Conservation (phyloP, 2,888 invertebrate genomes). For the Torymus auratus region DNA sequence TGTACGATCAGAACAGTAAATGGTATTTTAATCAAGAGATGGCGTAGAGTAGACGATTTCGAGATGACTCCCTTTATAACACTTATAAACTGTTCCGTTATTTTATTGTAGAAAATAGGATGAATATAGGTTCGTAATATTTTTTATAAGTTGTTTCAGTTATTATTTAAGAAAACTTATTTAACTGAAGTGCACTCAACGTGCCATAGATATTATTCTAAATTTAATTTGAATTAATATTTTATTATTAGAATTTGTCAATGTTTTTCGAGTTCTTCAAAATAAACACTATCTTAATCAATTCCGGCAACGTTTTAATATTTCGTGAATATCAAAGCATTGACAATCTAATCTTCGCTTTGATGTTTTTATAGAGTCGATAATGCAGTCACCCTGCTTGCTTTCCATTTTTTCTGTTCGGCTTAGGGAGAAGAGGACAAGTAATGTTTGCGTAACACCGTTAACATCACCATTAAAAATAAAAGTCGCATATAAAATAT, state of each 20-base stretch:
- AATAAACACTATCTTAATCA: not conserved
- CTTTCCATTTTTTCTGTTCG: not conserved
- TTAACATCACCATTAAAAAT: constrained; percentile 14
- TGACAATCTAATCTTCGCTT: constrained; percentile 33
- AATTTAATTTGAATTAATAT: not conserved
- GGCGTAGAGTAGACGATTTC: too few species aligned
- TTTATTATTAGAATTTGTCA: too few species aligned
- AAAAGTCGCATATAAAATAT: constrained; percentile 17
- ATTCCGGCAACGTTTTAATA: constrained; percentile 33
- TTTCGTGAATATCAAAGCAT: constrained; percentile 34
- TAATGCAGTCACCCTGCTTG: constrained; percentile 26
- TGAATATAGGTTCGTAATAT: too few species aligned
- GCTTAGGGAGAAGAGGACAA: not conserved
- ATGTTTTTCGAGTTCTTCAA: too few species aligned
- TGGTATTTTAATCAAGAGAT: not conserved
- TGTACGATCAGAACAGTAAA: not conserved
- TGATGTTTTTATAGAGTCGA: constrained; percentile 22
- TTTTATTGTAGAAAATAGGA: too few species aligned
- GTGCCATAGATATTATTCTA: not conserved
- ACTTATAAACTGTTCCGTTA: too few species aligned
- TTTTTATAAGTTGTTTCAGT: not conserved
- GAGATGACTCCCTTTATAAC: too few species aligned
- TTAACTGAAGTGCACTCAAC: not conserved
- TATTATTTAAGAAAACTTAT: not conserved
- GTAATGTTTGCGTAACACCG: constrained; percentile 15